Conservation (phyloP, 2,797 vertebrate genomes). For the Melanotaenia parkinsoni region DNA sequence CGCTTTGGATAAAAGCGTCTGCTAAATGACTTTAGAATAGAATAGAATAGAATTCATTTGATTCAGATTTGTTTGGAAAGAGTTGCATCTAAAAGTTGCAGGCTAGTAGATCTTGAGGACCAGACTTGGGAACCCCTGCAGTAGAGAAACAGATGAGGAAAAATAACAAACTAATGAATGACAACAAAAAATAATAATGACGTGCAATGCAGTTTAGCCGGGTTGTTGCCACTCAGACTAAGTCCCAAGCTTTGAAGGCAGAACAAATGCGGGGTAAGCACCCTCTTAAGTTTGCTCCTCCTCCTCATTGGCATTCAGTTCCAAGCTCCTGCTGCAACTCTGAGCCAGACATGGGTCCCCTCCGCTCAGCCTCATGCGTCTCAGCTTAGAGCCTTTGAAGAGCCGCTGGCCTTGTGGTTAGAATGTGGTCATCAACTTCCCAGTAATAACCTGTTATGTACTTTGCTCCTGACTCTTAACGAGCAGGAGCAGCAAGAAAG, state of each 20-base stretch:
- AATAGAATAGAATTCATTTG: too few relatives aligned
- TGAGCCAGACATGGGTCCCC: not conserved
- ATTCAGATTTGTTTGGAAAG: too few relatives aligned
- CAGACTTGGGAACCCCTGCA: too few relatives aligned
- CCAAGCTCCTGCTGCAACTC: not conserved
- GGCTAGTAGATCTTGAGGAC: too few relatives aligned
- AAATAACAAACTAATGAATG: too few relatives aligned
- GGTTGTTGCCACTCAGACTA: constrained; percentile 26
- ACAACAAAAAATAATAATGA: too few relatives aligned
- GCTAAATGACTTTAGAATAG: too few relatives aligned
- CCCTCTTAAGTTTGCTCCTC: constrained; percentile 18
- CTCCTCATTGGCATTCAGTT: constrained; percentile 6
- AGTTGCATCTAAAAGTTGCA: too few relatives aligned
- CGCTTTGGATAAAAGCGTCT: too few relatives aligned
- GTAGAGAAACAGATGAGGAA: too few relatives aligned
- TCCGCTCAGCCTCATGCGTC: constrained; percentile 25
- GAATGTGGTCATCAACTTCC: constrained; percentile 4
- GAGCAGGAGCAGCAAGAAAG: constrained; percentile 13
- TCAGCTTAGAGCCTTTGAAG: constrained; percentile 29
- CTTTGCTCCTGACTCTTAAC: not conserved
- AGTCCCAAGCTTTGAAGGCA: constrained; percentile 26
- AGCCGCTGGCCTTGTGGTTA: constrained; percentile 9
- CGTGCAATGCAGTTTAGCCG: not conserved
- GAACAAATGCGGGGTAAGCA: constrained; percentile 40
- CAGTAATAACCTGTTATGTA: constrained; percentile 16